A percentile compares a stretch with the other conserved stretches of the same genome.
Conservation (phyloP, 2,113 vertebrate genomes). For the Pachypanchax playfairii region DNA sequence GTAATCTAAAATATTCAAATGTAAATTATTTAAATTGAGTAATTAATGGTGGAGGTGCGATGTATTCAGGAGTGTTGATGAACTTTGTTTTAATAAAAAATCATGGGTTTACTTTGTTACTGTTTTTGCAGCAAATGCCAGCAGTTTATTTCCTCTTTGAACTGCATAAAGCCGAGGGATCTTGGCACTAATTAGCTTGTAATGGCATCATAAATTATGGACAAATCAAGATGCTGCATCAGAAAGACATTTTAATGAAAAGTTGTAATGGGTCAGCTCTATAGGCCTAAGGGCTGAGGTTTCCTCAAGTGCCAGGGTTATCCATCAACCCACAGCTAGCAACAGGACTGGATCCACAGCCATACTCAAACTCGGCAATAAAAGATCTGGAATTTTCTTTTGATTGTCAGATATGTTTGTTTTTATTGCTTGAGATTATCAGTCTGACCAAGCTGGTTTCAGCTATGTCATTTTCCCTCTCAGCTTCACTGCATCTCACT, state of each 20-base stretch:
- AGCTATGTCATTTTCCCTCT: constrained; percentile 30
- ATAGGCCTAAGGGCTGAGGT: constrained; percentile 65
- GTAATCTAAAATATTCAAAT: too few relatives aligned
- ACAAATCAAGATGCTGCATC: constrained; percentile 88
- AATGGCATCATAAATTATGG: constrained; percentile 94
- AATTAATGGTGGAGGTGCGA: background rate
- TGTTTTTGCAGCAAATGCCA: constrained; percentile 37
- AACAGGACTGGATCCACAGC: constrained; percentile 43
- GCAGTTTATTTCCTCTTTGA: constrained; percentile 52
- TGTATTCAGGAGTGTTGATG: constrained; percentile 3
- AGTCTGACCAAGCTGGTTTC: constrained; percentile 11
- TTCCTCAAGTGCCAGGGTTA: constrained; percentile 66
- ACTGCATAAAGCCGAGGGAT: constrained; percentile 86
- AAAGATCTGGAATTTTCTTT: constrained; percentile 15
- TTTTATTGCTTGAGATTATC: constrained; percentile 7
- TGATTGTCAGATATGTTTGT: too few relatives aligned
- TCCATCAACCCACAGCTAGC: constrained; percentile 65
- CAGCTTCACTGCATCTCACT: constrained; percentile 33
- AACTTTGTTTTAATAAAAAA: constrained; percentile 26
- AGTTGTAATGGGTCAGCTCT: constrained; percentile 84
- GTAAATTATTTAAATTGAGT: background rate
- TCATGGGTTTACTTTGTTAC: too few relatives aligned
- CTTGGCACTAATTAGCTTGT: constrained; percentile 90
- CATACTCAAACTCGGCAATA: background rate
- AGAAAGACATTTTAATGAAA: constrained; percentile 86